Conservation (phyloP, 2,888 invertebrate genomes). For the Sarcophaga carnaria region DNA sequence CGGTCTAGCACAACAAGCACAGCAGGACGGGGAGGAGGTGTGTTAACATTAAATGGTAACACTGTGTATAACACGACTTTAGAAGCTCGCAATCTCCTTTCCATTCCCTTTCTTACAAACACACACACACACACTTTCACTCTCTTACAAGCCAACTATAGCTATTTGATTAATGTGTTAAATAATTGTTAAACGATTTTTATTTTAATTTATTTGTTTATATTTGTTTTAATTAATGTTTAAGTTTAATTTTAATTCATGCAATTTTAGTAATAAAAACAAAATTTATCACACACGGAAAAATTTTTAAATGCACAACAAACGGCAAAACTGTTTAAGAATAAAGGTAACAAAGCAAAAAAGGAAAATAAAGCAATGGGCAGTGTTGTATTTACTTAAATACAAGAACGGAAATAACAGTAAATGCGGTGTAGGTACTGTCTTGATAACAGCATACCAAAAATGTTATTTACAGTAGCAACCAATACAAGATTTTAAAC, state of each 20-base stretch:
- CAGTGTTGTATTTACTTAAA: no score
- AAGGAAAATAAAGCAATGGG: no score
- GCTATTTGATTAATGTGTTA: not conserved
- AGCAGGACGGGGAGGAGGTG: not conserved
- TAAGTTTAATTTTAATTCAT: not conserved
- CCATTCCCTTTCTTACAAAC: not conserved
- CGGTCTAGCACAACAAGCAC: conserved; percentile 74
- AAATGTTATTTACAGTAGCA: no score
- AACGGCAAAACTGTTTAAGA: no score
- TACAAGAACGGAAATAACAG: no score
- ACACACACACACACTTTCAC: not conserved
- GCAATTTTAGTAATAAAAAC: not conserved
- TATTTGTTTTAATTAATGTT: not conserved
- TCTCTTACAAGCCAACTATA: not conserved
- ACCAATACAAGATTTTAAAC: no score
- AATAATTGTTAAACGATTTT: not conserved
- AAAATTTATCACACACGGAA: no score
- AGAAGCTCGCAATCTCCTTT: not conserved
- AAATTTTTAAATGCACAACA: no score
- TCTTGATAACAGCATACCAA: no score
- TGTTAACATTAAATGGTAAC: not conserved
- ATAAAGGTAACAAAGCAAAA: no score
- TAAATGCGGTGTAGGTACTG: no score
- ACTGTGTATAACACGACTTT: not conserved
- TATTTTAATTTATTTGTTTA: no score